These are phyloP conservation scores for Chromis chromis DNA, from an alignment of 2,797 vertebrate genomes.

Conservation along the genomic window DNA sequence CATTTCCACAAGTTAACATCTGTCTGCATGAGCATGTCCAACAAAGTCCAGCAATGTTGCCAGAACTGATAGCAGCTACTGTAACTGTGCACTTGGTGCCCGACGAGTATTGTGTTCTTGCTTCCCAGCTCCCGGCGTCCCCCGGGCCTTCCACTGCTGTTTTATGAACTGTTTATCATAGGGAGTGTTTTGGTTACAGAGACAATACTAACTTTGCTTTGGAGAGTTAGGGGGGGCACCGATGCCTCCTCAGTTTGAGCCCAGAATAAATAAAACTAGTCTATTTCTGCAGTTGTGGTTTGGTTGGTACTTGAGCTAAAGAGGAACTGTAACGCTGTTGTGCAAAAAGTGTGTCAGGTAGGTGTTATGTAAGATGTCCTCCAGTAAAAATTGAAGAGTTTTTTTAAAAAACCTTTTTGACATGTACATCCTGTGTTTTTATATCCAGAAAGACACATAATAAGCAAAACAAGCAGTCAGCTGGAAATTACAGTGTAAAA, in stretches of 20 bases:
- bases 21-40: neutral
- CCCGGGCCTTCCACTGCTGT: neutral
- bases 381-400: neutral
- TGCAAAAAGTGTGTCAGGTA: too few relatives aligned
- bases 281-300: slow-evolving; percentile 1
- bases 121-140: slow-evolving; percentile 4
- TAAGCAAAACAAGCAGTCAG: too few relatives aligned
- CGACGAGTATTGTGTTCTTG: slow-evolving; percentile 5
- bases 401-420: too few relatives aligned
- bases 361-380: too few relatives aligned
- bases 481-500: too few relatives aligned
- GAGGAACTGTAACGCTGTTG: neutral
- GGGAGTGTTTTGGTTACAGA: slow-evolving; percentile 12
- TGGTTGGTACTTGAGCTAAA: neutral
- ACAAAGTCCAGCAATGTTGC: neutral
- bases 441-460: too few relatives aligned
- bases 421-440: too few relatives aligned
- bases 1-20: neutral
- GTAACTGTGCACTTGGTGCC: neutral
- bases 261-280: slow-evolving; percentile 23
- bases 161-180: neutral
- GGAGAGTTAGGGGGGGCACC: neutral
- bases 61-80: neutral
- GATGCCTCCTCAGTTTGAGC: neutral
- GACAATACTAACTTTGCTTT: neutral